Evolutionary conservation across 2,113 vertebrate species (phyloP), one percentile per base, ranked within the genome.

Genomic region (Channa argus): DNA sequence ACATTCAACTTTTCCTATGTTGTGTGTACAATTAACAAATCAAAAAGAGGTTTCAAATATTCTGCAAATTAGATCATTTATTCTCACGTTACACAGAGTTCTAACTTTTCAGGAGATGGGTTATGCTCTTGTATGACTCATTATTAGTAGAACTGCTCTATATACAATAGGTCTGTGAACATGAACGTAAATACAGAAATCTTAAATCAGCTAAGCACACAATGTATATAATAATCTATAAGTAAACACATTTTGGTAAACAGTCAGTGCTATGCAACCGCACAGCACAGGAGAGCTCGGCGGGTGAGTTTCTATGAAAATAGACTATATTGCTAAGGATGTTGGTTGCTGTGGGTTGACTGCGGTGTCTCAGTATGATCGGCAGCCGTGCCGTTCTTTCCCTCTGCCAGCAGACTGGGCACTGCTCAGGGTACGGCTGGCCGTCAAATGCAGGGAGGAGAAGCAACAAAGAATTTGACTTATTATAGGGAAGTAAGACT

Each of bases 401-500:
- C 34, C 62, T 75, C 82, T 64, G 67, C 73, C 82, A 81, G 72
- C 84, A 74, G 84, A 46, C 72, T 1, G 75, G 77, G 54, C 80
- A 85, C 63, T 34, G 24, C 44, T 77, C 77, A 63, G 66, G 75
- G 82, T 61, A 82, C 41, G 55, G 72, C 77, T 74, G 77, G 72
- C 86, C 59, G 62, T 86, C 86, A 85, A 58, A 67, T 10, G 3
- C 71, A 65, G 71, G 78, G 83, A 80, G 79, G 78, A 74, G 77
- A 82, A 80, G 79, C 72, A 45, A 77, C 55, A 43, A 75, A 80
- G 79, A 80, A 80, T 76, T 71, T 58, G 44, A 77, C 71, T 83
- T 87, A 82, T 89, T 85, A 90, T 69, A 83, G 86, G 88, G 89
- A 88, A 88, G 86, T 86, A 52, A 34, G 72, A 62, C 65, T 87